These are phyloP conservation scores for Trichomalopsis sarcophagae DNA, from an alignment of 1,140 invertebrate genomes.

Conservation along the genomic window DNA sequence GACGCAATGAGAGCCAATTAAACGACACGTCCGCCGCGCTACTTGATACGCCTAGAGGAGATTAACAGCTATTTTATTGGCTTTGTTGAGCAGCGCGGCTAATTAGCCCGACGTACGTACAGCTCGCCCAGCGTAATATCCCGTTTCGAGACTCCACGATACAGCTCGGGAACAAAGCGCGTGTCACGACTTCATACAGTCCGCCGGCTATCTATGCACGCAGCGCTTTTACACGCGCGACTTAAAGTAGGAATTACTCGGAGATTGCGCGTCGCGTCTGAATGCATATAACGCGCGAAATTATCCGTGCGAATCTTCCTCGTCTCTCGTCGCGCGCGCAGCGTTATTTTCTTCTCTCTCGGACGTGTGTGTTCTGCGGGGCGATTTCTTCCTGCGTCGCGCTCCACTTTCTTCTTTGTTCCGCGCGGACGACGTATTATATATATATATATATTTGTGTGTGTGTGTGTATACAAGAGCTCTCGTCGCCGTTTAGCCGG, in stretches of 20 bases:
- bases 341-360: background rate
- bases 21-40: constrained; percentile 28
- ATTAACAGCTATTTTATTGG: constrained; percentile 50
- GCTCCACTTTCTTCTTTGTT: constrained; percentile 43
- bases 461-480: background rate
- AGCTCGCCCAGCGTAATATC: background rate
- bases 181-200: background rate
- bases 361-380: background rate
- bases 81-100: constrained; percentile 22
- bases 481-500: constrained; percentile 1
- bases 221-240: background rate
- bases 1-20: constrained; percentile 43
- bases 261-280: background rate
- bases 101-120: constrained; percentile 7
- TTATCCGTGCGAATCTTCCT: constrained; percentile 10
- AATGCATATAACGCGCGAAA: constrained; percentile 2
- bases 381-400: constrained; percentile 9
- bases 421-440: background rate
- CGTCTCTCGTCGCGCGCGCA: background rate
- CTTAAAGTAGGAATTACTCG: constrained; percentile 12
- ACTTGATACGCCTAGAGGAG: constrained; percentile 5
- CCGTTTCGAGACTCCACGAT: background rate
- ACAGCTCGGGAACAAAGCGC: background rate
- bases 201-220: background rate
- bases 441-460: too few relatives aligned